Conservation (phyloP, 1,140 invertebrate genomes). For the Trachelipus rathkii region DNA sequence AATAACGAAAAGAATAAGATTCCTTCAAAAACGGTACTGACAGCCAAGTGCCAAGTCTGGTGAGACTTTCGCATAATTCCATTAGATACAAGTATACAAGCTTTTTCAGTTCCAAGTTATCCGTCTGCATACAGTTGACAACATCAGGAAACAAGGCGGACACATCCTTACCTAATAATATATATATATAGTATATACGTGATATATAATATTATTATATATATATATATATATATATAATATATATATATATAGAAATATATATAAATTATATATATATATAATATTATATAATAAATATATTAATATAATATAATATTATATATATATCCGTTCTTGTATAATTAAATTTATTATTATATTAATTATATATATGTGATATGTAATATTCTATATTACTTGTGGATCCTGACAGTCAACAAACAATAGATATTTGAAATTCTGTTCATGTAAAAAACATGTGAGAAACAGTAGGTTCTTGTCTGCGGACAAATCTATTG, state of each 20-base stretch:
- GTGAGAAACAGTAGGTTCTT: too few species aligned
- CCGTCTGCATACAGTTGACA: constrained; percentile 99
- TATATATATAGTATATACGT: constrained; percentile 30
- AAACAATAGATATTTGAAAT: too few species aligned
- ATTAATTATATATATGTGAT: too few species aligned
- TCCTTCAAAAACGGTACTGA: constrained; percentile 99
- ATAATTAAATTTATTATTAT: too few species aligned
- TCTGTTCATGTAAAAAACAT: too few species aligned
- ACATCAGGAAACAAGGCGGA: constrained; percentile 97
- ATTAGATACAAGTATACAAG: constrained; percentile 98
- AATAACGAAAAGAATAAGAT: constrained; percentile 46
- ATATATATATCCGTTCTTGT: too few species aligned
- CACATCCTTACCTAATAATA: constrained; percentile 67
- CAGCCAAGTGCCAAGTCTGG: constrained; percentile 99
- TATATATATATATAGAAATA: background rate
- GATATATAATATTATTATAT: background rate
- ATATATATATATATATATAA: constrained; percentile 8
- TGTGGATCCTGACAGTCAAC: too few species aligned
- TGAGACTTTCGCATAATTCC: constrained; percentile 99
- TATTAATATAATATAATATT: too few species aligned
- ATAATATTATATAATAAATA: background rate
- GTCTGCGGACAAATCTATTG: too few species aligned
- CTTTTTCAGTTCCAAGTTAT: constrained; percentile 99
- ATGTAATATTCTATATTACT: too few species aligned
- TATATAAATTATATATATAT: constrained; percentile 4